Conservation (phyloP, 2,888 invertebrate genomes). For the Volucella zonaria region DNA sequence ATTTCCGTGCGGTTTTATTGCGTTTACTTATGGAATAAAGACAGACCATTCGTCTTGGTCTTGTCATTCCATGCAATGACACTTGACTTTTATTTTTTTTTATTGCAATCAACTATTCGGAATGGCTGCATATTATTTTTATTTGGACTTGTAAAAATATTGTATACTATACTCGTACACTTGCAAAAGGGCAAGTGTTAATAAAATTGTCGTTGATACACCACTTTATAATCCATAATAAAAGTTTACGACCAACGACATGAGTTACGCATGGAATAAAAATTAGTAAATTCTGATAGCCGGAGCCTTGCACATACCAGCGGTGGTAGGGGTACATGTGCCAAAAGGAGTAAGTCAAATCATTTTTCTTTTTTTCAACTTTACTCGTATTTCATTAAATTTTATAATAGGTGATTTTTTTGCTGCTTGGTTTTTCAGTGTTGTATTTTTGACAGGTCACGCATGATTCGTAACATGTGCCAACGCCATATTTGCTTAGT, state of each 20-base stretch:
- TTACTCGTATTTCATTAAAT: too few species aligned
- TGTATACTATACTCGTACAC: too few species aligned
- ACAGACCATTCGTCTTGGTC: constrained; percentile 54
- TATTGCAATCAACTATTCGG: constrained; percentile 46
- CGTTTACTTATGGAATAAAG: constrained; percentile 60
- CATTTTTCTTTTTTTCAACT: too few species aligned
- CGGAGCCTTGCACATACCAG: too few species aligned
- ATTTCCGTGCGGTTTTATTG: constrained; percentile 79
- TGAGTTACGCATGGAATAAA: constrained; percentile 27
- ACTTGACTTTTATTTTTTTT: constrained; percentile 34
- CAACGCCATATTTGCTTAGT: too few species aligned
- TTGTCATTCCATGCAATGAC: constrained; percentile 22
- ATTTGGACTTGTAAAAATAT: constrained; percentile 6
- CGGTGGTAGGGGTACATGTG: too few species aligned
- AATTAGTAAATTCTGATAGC: neutral
- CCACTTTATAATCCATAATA: neutral
- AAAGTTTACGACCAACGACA: neutral
- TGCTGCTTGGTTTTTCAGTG: too few species aligned
- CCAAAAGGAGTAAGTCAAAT: too few species aligned
- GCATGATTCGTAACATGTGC: too few species aligned
- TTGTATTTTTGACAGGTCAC: too few species aligned
- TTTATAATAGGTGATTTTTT: too few species aligned
- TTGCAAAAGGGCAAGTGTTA: constrained; percentile 44
- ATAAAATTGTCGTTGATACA: constrained; percentile 55
- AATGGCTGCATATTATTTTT: constrained; percentile 40